Conservation (phyloP, 2,888 invertebrate genomes). For the Hydrotaea cyrtoneurina region DNA sequence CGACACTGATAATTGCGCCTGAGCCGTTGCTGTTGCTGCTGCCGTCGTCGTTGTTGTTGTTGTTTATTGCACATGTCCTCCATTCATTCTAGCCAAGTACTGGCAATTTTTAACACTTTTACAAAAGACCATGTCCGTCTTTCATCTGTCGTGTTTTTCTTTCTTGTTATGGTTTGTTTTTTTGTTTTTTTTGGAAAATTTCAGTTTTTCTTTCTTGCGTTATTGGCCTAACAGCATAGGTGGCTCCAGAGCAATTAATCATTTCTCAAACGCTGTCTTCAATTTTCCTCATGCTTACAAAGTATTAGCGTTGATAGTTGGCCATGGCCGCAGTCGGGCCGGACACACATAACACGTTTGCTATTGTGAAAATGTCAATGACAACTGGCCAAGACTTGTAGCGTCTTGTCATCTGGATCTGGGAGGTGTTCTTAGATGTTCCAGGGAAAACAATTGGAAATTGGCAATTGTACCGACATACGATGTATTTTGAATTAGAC, state of each 20-base stretch:
- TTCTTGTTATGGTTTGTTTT: too few relatives aligned
- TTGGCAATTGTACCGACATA: too few relatives aligned
- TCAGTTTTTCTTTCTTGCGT: background rate
- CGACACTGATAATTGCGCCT: slow-evolving; percentile 74
- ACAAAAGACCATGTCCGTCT: slow-evolving; percentile 7
- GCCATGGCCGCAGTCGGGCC: background rate
- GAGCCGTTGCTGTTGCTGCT: slow-evolving; percentile 5
- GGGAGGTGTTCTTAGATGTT: too few relatives aligned
- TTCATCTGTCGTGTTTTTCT: background rate
- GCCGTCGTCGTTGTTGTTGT: background rate
- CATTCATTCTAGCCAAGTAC: slow-evolving; percentile 9
- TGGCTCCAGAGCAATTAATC: slow-evolving; percentile 60
- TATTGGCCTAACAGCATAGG: slow-evolving; percentile 47
- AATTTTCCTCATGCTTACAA: background rate
- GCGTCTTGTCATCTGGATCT: too few relatives aligned
- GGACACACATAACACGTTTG: background rate
- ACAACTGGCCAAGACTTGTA: too few relatives aligned
- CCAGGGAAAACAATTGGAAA: too few relatives aligned
- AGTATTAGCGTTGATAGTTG: background rate
- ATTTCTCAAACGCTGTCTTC: slow-evolving; percentile 17
- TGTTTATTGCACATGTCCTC: background rate
- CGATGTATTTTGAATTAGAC: too few relatives aligned
- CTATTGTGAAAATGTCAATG: too few relatives aligned
- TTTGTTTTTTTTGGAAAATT: background rate
- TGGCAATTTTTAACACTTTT: slow-evolving; percentile 28